phyloP scores from a whole-genome alignment of 2,113 vertebrate species.

The Limanda limanda region DNA sequence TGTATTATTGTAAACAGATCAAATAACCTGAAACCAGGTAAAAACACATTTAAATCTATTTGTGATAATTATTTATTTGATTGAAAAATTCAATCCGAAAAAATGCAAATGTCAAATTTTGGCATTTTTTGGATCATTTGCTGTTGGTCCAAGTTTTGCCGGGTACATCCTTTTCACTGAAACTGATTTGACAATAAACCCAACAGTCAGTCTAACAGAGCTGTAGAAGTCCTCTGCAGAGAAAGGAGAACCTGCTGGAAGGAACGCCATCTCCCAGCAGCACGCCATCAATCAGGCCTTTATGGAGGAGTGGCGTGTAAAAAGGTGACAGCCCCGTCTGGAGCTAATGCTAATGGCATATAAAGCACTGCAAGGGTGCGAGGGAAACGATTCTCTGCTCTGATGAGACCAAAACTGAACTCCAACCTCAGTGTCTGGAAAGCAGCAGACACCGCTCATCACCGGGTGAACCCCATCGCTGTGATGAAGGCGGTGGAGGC shows the following conservation, averaged over 20 bases:
- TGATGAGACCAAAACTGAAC: not conserved
- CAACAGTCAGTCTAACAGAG: not conserved
- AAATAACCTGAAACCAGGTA: too few relatives aligned
- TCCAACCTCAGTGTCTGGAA: not conserved
- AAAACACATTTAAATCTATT: too few relatives aligned
- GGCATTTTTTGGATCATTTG: too few relatives aligned
- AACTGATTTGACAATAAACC: not conserved
- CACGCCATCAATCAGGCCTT: not conserved
- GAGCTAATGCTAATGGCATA: not conserved
- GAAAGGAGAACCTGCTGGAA: not conserved
- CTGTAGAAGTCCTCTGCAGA: not conserved
- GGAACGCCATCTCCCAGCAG: not conserved
- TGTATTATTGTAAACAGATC: not conserved
- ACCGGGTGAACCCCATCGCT: too few relatives aligned
- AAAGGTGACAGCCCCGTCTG: not conserved
- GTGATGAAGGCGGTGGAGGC: not conserved
- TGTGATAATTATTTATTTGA: too few relatives aligned
- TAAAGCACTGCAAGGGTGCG: not conserved
- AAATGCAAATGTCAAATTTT: too few relatives aligned
- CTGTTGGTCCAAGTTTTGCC: too few relatives aligned
- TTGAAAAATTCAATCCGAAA: too few relatives aligned
- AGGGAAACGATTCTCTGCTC: not conserved
- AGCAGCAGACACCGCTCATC: not conserved
- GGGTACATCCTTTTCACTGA: too few relatives aligned
- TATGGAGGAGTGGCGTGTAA: not conserved